Percentiles rank a stretch among this genome's conserved stretches.
phyloP scores from a whole-genome alignment of 2,797 vertebrate genomes.

The Macroramphosus scolopax region DNA sequence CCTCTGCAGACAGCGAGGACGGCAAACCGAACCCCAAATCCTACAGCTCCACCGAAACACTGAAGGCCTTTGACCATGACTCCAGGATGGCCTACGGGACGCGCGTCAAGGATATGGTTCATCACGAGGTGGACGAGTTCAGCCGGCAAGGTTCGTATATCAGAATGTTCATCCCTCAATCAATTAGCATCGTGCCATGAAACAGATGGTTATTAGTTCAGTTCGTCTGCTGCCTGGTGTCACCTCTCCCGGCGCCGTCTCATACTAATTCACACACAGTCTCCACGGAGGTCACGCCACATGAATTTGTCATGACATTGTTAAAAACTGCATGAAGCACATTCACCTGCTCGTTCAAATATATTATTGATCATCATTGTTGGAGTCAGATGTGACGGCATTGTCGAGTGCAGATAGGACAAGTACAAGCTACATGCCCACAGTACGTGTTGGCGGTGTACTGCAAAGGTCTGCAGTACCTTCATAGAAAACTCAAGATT shows the following conservation, averaged over 20 bases:
- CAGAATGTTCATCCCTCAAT: conserved; percentile 8
- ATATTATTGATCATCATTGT: conserved; percentile 29
- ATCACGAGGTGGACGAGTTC: conserved; percentile 94
- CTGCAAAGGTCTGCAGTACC: too few species aligned
- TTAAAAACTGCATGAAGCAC: conserved; percentile 40
- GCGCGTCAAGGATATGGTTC: conserved; percentile 93
- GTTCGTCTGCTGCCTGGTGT: conserved; percentile 18
- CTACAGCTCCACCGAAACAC: conserved; percentile 98
- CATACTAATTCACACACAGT: conserved; percentile 32
- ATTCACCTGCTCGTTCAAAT: conserved; percentile 25
- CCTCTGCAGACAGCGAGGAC: conserved; percentile 93
- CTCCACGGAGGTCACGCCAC: conserved; percentile 27
- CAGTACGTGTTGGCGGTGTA: too few species aligned
- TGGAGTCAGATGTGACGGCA: conserved; percentile 18
- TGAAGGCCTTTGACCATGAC: conserved; percentile 98
- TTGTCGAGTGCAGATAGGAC: too few species aligned
- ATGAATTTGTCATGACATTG: conserved; percentile 14
- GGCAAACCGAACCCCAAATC: conserved; percentile 90
- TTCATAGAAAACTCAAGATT: too few species aligned
- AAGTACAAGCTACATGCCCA: too few species aligned
- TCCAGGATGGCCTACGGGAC: conserved; percentile 86
- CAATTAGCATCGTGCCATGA: conserved; percentile 31
- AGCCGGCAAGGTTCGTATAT: conserved; percentile 83
- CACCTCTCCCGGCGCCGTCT: conserved; percentile 29
- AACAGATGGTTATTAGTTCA: conserved; percentile 36